Percentiles rank a stretch among this genome's conserved stretches.
phyloP scores from a whole-genome alignment of 2,113 vertebrate genomes.

The Ceratotherium simum region DNA sequence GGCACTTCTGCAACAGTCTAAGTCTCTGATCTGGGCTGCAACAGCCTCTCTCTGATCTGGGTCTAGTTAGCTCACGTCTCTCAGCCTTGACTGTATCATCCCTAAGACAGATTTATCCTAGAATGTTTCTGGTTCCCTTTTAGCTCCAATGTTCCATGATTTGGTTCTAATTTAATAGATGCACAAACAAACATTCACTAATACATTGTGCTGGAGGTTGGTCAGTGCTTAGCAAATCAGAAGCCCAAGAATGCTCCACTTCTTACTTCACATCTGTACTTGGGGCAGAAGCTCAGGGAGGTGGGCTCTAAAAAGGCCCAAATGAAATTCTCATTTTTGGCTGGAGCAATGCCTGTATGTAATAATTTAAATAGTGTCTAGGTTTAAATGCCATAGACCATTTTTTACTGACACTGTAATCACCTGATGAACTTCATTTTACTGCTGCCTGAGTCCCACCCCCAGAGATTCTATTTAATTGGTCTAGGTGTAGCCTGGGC shows the following conservation, averaged over 20 bases:
- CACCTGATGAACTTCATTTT: constrained; percentile 1
- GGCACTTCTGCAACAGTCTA: not conserved
- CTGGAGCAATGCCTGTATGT: not conserved
- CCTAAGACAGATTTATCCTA: not conserved
- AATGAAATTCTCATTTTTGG: not conserved
- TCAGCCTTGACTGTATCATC: not conserved
- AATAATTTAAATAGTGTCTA: not conserved
- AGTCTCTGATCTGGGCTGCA: too few relatives aligned
- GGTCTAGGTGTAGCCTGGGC: not conserved
- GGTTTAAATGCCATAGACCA: not conserved
- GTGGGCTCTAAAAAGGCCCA: not conserved
- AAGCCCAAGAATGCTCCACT: not conserved
- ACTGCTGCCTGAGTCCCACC: not conserved
- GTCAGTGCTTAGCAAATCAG: not conserved
- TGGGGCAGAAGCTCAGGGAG: not conserved
- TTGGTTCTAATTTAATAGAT: not conserved
- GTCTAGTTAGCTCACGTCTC: not conserved
- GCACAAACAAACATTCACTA: not conserved
- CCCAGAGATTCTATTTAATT: not conserved
- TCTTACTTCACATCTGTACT: not conserved
- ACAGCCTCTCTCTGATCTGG: not conserved
- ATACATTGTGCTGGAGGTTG: not conserved
- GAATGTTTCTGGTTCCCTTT: constrained; percentile 13
- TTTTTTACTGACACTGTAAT: not conserved
- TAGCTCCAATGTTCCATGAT: not conserved